phyloP scores from a whole-genome alignment of 2,888 invertebrate genomes.

The Sinotaia quadrata region DNA sequence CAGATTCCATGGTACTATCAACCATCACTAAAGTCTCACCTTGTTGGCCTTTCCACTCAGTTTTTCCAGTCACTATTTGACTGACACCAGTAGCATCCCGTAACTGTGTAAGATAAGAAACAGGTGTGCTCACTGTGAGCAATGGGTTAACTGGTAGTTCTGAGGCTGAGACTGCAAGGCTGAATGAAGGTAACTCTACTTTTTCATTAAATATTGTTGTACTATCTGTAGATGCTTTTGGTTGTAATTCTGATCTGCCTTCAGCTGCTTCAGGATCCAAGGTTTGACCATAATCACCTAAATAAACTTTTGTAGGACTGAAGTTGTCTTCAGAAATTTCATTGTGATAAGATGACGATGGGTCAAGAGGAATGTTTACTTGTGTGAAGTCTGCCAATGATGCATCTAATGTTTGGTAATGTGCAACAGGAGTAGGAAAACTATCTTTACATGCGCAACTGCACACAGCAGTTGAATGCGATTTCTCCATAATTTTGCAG shows the following conservation, averaged over 20 bases:
- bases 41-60: neutral
- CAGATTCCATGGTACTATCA: slow-evolving; percentile 5
- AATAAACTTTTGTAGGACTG: neutral
- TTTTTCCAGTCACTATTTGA: neutral
- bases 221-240: slow-evolving; percentile 12
- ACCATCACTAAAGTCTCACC: neutral
- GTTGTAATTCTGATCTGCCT: neutral
- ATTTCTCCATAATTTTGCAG: neutral
- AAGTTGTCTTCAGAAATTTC: slow-evolving; percentile 15
- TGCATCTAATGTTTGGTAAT: neutral
- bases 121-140: neutral
- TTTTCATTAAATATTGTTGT: neutral
- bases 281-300: slow-evolving; percentile 12
- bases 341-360: neutral
- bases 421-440: neutral
- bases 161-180: neutral
- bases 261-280: neutral
- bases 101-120: neutral
- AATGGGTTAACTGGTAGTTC: slow-evolving; percentile 6
- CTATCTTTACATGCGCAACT: neutral
- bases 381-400: neutral
- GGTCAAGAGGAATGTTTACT: neutral
- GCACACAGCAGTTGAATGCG: neutral
- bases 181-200: too few relatives aligned
- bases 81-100: neutral